phyloP scores from a whole-genome alignment of 2,888 invertebrate genomes.

The Drosophila anomelani region DNA sequence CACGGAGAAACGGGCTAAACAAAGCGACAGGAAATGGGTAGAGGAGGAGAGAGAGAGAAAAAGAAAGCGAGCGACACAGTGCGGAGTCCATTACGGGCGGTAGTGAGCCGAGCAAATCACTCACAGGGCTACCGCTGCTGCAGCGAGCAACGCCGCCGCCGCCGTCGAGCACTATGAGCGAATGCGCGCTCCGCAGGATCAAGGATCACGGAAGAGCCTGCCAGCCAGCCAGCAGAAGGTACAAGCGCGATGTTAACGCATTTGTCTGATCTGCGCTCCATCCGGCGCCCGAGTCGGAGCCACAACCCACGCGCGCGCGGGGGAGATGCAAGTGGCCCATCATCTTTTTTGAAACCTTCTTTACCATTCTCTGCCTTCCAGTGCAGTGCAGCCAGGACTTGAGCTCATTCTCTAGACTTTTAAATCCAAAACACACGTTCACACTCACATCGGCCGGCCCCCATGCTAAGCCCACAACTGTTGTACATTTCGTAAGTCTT shows the following conservation, averaged over 20 bases:
- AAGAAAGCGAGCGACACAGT: neutral
- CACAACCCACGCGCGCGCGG: neutral
- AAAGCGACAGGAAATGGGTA: no score
- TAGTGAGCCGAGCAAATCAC: conserved; percentile 10
- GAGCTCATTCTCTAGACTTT: conserved; percentile 32
- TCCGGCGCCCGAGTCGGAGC: neutral
- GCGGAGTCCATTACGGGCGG: conserved; percentile 1
- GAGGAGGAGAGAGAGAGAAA: neutral
- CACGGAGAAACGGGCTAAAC: neutral
- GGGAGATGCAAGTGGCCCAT: conserved; percentile 24
- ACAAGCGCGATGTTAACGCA: conserved; percentile 1
- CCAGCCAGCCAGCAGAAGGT: neutral
- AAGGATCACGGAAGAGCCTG: conserved; percentile 6
- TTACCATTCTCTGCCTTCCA: conserved; percentile 8
- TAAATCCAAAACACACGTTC: conserved; percentile 10
- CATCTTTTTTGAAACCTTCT: conserved; percentile 19
- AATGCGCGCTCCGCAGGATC: conserved; percentile 21
- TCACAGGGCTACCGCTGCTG: conserved; percentile 1
- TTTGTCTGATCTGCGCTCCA: conserved; percentile 2
- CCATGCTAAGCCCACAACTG: conserved; percentile 26
- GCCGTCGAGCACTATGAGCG: no score
- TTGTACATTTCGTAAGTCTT: conserved; percentile 30
- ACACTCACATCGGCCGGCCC: conserved; percentile 26
- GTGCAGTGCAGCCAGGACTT: conserved; percentile 13
- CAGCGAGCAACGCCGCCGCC: no score